phyloP scores from a whole-genome alignment of 2,888 invertebrate genomes.

The Caenorhabditis sp. region DNA sequence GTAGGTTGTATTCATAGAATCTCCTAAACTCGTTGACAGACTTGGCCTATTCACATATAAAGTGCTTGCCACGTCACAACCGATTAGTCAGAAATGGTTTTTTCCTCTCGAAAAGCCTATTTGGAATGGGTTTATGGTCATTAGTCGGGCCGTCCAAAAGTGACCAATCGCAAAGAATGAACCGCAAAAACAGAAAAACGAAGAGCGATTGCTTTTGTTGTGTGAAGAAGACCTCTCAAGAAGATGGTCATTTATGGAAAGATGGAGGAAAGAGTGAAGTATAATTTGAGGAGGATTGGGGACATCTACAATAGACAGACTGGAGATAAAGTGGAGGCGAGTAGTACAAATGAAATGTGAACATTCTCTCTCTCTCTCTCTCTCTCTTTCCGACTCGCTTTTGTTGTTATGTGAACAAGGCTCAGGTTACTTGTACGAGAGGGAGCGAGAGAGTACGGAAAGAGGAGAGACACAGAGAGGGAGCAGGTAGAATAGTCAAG shows the following conservation, averaged over 20 bases:
- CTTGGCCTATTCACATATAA: no score
- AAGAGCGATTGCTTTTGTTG: conserved; percentile 20
- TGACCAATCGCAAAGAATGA: not conserved
- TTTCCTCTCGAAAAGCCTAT: no score
- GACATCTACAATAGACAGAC: conserved; percentile 10
- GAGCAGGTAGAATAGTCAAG: conserved; percentile 34
- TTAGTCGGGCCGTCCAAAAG: no score
- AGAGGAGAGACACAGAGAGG: conserved; percentile 20
- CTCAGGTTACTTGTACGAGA: conserved; percentile 46
- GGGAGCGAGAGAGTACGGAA: conserved; percentile 11
- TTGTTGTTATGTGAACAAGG: conserved; percentile 54
- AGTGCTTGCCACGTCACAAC: no score
- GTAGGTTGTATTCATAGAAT: no score
- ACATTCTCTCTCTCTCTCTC: conserved; percentile 8
- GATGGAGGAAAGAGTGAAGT: conserved; percentile 22
- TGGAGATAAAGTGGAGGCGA: conserved; percentile 11
- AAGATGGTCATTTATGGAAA: conserved; percentile 32
- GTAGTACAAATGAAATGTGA: conserved; percentile 40
- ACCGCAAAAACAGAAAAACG: conserved; percentile 2
- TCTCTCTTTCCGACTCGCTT: conserved; percentile 3
- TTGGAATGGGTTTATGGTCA: no score
- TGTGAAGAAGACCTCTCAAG: conserved; percentile 22
- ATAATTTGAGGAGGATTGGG: conserved; percentile 32
- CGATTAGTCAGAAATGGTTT: no score
- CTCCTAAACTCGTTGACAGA: no score